A percentile compares a stretch with the other conserved stretches of the same genome.
Evolutionary conservation across 1,140 invertebrate species (phyloP).

Genomic region (Lasioglossum baleicum): DNA sequence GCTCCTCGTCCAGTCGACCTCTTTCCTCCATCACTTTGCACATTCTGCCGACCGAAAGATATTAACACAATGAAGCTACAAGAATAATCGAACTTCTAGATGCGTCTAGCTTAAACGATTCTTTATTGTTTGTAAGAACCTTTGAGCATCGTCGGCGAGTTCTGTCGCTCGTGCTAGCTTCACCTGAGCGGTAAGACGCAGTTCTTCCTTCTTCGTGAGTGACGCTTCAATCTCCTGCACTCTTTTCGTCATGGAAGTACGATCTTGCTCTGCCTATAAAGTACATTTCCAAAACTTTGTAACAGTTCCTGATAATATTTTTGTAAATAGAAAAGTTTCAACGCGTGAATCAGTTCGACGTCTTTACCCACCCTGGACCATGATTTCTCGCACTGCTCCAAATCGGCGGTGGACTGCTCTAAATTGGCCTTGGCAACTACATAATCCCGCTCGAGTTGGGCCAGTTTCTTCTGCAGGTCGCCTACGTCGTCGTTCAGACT

Average conservation of each 20-base stretch:
- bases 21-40: constrained; percentile 90
- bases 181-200: constrained; percentile 84
- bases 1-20: constrained; percentile 87
- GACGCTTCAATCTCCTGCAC: constrained; percentile 90
- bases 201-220: constrained; percentile 88
- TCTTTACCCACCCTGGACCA: constrained; percentile 74
- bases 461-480: constrained; percentile 86
- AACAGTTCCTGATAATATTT: neutral
- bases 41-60: constrained; percentile 80
- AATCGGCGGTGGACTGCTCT: constrained; percentile 82
- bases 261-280: constrained; percentile 88
- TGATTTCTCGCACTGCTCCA: constrained; percentile 87
- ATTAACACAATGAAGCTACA: neutral
- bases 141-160: constrained; percentile 90
- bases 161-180: constrained; percentile 90
- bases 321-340: too few species aligned
- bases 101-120: too few species aligned
- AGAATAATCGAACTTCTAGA: too few species aligned
- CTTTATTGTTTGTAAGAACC: constrained; percentile 78
- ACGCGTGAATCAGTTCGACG: neutral
- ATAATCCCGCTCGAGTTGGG: constrained; percentile 85
- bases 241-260: constrained; percentile 86
- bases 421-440: constrained; percentile 84
- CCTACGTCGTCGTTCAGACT: constrained; percentile 86
- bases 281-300: constrained; percentile 9